Percentiles rank a stretch among this genome's conserved stretches.
Evolutionary conservation across 2,797 vertebrate genomes (phyloP).

Genomic region (Pseudochirops corinnae): DNA sequence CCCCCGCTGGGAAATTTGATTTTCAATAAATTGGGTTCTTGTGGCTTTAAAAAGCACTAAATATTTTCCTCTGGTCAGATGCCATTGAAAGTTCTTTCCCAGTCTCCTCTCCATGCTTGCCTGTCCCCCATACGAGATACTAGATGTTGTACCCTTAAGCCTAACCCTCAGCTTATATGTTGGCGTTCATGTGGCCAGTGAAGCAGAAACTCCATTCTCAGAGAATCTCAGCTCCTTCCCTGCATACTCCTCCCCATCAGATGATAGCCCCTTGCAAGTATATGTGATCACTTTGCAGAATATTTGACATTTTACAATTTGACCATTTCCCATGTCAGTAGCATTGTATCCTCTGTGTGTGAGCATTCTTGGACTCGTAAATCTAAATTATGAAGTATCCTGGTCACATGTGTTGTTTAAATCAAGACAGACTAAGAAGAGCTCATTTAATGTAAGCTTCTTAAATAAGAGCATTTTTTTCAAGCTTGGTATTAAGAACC

Average conservation of each 20-base stretch:
- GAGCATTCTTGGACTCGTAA: slow-evolving; percentile 22
- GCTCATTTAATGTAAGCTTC: slow-evolving; percentile 41
- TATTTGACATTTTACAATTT: slow-evolving; percentile 34
- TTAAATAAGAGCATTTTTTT: slow-evolving; percentile 65
- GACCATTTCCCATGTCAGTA: slow-evolving; percentile 36
- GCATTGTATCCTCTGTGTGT: slow-evolving; percentile 24
- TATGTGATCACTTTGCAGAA: not conserved
- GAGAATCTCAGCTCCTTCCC: not conserved
- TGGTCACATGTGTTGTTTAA: slow-evolving; percentile 6
- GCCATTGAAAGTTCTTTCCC: not conserved
- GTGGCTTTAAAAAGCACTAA: slow-evolving; percentile 8
- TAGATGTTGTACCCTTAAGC: not conserved
- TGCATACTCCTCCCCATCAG: not conserved
- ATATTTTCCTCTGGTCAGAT: not conserved
- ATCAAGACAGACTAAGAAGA: slow-evolving; percentile 55
- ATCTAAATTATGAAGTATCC: slow-evolving; percentile 23
- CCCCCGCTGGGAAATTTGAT: slow-evolving; percentile 7
- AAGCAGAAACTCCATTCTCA: not conserved
- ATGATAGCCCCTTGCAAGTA: not conserved
- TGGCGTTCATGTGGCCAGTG: slow-evolving; percentile 17
- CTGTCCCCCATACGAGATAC: not conserved
- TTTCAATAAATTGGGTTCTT: slow-evolving; percentile 30
- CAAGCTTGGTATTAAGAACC: slow-evolving; percentile 71
- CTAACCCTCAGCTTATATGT: not conserved
- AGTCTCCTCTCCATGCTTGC: not conserved